Conservation (phyloP, 2,113 vertebrate species). For the Montifringilla adamsi region DNA sequence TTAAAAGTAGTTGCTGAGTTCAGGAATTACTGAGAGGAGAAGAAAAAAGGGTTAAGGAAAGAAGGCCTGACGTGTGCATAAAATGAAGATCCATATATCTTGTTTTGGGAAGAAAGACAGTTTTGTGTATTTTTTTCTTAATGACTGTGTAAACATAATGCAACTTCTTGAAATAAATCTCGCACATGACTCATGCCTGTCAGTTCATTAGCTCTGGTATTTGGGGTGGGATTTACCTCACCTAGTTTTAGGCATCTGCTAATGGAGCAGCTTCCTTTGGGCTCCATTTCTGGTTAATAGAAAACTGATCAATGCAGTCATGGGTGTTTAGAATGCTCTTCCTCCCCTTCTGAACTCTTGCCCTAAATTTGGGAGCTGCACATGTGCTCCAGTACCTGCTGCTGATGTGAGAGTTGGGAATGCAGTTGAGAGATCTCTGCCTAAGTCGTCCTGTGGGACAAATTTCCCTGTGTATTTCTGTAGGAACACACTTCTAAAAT, state of each 20-base stretch:
- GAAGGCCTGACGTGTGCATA: not conserved
- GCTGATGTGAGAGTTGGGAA: not conserved
- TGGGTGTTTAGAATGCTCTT: not conserved
- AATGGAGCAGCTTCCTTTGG: not conserved
- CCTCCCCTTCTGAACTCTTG: not conserved
- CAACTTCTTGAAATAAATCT: conserved; percentile 28
- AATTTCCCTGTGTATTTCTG: not conserved
- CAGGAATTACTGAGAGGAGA: not conserved
- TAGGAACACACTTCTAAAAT: not conserved
- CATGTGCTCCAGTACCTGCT: not conserved
- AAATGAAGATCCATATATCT: not conserved
- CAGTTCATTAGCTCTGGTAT: not conserved
- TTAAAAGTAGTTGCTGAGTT: not conserved
- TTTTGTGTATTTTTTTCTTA: not conserved
- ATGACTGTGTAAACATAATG: not conserved
- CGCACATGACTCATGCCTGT: not conserved
- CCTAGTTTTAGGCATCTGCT: not conserved
- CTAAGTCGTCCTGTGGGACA: not conserved
- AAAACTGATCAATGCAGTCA: not conserved
- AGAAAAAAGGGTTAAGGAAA: not conserved
- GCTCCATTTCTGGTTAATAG: not conserved
- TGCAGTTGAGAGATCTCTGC: not conserved
- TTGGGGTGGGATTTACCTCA: conserved; percentile 41
- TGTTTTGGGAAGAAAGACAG: not conserved
- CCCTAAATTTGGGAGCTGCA: not conserved